Percentiles rank a stretch among this genome's conserved stretches.
These are phyloP conservation scores for Pomacea canaliculata DNA, from an alignment of 2,888 invertebrate species.

Conservation along the genomic window DNA sequence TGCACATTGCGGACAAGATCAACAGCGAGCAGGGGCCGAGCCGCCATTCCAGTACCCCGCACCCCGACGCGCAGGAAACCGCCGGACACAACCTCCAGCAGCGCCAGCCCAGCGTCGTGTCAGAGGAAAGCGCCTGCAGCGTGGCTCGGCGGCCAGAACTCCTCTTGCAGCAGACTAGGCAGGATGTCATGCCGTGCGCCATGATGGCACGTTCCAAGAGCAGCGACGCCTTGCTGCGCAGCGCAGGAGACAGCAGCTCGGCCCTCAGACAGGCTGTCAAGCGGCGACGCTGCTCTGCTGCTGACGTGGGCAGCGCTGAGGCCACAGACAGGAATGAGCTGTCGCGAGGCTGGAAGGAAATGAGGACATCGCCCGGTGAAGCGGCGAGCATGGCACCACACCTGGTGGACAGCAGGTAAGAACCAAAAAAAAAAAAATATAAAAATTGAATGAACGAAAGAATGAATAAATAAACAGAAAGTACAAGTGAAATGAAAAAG, in stretches of 20 bases:
- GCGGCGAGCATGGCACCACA: not conserved
- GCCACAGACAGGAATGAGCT: not conserved
- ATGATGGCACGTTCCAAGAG: conserved; percentile 3
- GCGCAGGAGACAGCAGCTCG: not conserved
- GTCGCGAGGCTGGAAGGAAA: not conserved
- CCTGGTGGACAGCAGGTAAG: too few species aligned
- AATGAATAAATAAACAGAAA: not conserved
- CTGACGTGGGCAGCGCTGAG: not conserved
- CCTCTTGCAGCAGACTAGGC: not conserved
- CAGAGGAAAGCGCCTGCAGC: not conserved
- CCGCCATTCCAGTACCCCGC: not conserved
- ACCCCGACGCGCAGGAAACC: too few species aligned
- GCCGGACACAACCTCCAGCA: not conserved
- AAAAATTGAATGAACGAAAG: too few species aligned
- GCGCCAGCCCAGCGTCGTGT: not conserved
- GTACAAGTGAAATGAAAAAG: not conserved
- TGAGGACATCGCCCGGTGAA: not conserved
- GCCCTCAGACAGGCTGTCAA: not conserved
- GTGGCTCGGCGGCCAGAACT: not conserved
- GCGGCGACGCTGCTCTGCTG: not conserved
- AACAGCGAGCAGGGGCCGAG: not conserved
- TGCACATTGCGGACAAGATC: not conserved
- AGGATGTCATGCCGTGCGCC: not conserved
- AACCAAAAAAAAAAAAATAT: too few species aligned
- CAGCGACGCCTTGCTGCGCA: conserved; percentile 3